phyloP scores from a whole-genome alignment of 2,113 vertebrate species.

The Blennius ocellaris region DNA sequence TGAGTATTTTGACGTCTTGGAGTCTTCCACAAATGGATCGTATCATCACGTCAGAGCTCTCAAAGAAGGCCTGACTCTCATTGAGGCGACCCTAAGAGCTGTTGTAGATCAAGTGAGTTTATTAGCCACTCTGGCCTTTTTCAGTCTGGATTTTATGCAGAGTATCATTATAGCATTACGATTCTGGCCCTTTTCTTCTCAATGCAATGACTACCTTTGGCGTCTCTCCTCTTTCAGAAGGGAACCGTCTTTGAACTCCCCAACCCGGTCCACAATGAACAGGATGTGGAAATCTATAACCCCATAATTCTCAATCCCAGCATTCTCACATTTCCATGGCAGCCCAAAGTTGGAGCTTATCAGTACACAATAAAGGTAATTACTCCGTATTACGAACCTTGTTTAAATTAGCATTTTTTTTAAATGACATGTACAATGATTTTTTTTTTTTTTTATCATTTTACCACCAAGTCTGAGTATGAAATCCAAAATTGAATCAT shows the following conservation, averaged over 20 bases:
- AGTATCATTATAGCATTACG: slow-evolving; percentile 4
- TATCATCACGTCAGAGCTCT: slow-evolving; percentile 86
- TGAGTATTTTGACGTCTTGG: slow-evolving; percentile 88
- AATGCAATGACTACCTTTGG: slow-evolving; percentile 25
- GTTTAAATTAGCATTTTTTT: neutral
- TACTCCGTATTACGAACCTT: neutral
- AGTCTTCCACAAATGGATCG: slow-evolving; percentile 92
- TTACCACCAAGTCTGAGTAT: neutral
- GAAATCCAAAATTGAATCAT: neutral
- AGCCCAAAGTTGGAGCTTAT: slow-evolving; percentile 91
- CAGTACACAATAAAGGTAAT: slow-evolving; percentile 93
- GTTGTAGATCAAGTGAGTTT: slow-evolving; percentile 89
- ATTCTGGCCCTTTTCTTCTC: neutral
- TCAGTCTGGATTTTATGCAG: neutral
- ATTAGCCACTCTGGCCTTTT: neutral
- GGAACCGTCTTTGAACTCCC: slow-evolving; percentile 84
- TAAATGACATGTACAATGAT: neutral
- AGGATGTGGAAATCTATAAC: slow-evolving; percentile 93
- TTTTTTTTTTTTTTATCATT: neutral
- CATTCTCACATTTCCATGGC: slow-evolving; percentile 97
- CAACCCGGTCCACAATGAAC: slow-evolving; percentile 90
- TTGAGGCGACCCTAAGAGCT: slow-evolving; percentile 87
- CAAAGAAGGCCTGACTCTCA: slow-evolving; percentile 85
- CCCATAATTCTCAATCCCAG: slow-evolving; percentile 90
- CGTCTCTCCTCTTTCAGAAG: slow-evolving; percentile 78